Base-by-base conservation (phyloP, 2,113 vertebrate species). In the Grallaria varia region DNA sequence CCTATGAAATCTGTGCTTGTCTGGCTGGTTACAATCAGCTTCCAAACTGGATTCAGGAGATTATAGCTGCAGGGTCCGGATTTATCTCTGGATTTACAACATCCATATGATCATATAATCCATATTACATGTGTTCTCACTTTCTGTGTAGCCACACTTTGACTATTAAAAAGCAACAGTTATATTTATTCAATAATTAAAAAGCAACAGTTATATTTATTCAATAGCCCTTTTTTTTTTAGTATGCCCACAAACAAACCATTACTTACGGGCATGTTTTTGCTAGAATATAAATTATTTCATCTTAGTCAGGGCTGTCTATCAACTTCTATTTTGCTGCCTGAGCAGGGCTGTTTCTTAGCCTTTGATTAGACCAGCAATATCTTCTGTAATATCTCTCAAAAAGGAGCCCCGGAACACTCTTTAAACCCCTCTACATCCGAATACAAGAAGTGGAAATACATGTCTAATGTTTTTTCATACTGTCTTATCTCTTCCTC, bases 401-500 rank as follows among this genome's bases (percentile, higher is more conserved):
- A 15, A 63, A 58, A 53, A 82, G 42, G 59, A n/a, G 60, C 47
- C 77, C 67, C 39, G 0, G 13, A 12, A 59, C 3, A 1, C 50
- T 62, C 31, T 59, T 66, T 25, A 82, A 86, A 56, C 42, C 53
- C 14, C 63, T 8, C 23, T 21, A 60, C 42, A 27, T n/a, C 37
- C 2, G 0, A 87, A 50, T 20, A 4, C 2, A 49, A 85, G 88
- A 89, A 60, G 76, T 79, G 84, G 67, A 90, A 97, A 93, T 59
- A 47, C 63, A 78, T 40, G 21, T 72, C 72, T 82, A 5, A 76
- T 68, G 40, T 25, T 81, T 83, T 88, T 88, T 93, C 73, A 52
- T 96, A 52, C 35, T 27, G 31, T 22, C 95, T 98, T 86, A 95
- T 88, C 96, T 84, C 90, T 94, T 81, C 94, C 82, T 86, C 76